Conservation (phyloP, 2,888 invertebrate species). For the Cephonodes hylas region DNA sequence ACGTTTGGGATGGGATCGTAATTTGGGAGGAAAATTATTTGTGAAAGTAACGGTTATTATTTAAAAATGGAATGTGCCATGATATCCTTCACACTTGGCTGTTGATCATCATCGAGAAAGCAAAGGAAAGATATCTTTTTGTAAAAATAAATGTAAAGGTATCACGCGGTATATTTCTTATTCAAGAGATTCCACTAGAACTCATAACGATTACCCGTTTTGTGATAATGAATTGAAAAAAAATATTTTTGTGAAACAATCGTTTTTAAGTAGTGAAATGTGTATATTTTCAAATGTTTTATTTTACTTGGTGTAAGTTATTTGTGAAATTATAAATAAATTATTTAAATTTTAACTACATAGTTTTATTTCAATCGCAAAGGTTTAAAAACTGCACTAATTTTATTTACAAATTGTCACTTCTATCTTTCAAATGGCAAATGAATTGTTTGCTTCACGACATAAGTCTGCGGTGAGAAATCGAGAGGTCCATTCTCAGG, state of each 20-base stretch:
- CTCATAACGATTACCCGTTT: constrained; percentile 38
- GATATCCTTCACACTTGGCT: background rate
- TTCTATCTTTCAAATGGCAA: too few relatives aligned
- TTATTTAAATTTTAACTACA: constrained; percentile 51
- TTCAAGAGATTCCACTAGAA: constrained; percentile 21
- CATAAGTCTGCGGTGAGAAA: too few relatives aligned
- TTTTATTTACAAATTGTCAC: too few relatives aligned
- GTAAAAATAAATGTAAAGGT: constrained; percentile 7
- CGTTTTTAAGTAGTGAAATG: constrained; percentile 16
- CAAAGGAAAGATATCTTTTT: background rate
- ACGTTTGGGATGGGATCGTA: background rate
- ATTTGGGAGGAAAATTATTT: background rate
- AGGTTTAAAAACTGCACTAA: too few relatives aligned
- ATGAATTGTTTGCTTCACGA: too few relatives aligned
- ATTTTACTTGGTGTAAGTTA: constrained; percentile 64
- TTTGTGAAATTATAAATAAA: constrained; percentile 68
- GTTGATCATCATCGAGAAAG: background rate
- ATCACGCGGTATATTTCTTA: constrained; percentile 14
- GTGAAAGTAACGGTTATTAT: background rate
- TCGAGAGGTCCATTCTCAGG: too few relatives aligned
- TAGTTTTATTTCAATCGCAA: constrained; percentile 27
- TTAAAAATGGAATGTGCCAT: background rate
- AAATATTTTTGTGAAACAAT: constrained; percentile 31
- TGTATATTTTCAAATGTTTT: constrained; percentile 43
- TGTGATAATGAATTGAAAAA: constrained; percentile 40